Evolutionary conservation across 2,113 vertebrate species (phyloP).

Genomic region (Lamprotornis superbus): DNA sequence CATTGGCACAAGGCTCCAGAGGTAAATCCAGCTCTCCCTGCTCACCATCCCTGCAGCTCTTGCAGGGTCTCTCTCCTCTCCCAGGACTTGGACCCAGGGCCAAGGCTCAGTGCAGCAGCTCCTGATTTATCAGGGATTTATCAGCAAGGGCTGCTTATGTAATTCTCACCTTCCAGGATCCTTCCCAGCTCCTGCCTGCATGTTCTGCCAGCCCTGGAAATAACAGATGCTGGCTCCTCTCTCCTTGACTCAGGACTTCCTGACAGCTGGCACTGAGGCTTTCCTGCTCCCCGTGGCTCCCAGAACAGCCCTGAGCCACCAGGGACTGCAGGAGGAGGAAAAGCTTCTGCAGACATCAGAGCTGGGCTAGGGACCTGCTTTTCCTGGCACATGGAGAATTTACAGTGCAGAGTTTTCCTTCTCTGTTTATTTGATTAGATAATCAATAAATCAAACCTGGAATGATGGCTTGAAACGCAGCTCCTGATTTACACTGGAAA

Average conservation of each 20-base stretch:
- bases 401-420: background rate
- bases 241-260: constrained; percentile 7
- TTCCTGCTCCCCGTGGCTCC: background rate
- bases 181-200: constrained; percentile 18
- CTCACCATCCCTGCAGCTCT: background rate
- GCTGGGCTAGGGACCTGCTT: background rate
- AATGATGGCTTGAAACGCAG: background rate
- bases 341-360: background rate
- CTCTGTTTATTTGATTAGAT: background rate
- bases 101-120: background rate
- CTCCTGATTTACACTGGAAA: constrained; percentile 45
- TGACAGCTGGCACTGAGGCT: constrained; percentile 25
- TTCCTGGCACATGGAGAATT: background rate
- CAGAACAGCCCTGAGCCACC: background rate
- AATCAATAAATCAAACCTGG: constrained; percentile 44
- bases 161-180: constrained; percentile 56
- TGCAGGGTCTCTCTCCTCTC: background rate
- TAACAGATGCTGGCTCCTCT: constrained; percentile 22
- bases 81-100: background rate
- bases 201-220: constrained; percentile 15
- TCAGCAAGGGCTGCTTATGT: constrained; percentile 25
- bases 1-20: background rate
- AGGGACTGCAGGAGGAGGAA: background rate
- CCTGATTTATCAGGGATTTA: background rate
- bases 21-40: background rate